These are phyloP conservation scores for Halotydeus destructor DNA, from an alignment of 1,140 invertebrate species.

Conservation along the genomic window DNA sequence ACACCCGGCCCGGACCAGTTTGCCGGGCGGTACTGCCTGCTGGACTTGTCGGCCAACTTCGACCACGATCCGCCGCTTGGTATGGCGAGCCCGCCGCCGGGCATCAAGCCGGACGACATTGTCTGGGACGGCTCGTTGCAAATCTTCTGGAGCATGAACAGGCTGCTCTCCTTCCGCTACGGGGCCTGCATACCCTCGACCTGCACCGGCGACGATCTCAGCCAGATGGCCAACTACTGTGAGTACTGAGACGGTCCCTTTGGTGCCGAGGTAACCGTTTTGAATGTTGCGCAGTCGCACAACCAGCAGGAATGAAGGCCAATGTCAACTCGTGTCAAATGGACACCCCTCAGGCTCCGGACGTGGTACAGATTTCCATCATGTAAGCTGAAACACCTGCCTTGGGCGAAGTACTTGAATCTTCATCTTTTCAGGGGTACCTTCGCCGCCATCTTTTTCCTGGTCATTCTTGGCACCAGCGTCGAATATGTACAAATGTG, in stretches of 20 bases:
- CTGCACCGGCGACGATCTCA: slow-evolving; percentile 16
- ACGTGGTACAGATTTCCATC: slow-evolving; percentile 1
- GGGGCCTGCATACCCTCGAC: slow-evolving; percentile 17
- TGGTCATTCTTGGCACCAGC: background rate
- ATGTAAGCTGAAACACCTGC: slow-evolving; percentile 2
- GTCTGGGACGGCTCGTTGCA: slow-evolving; percentile 1
- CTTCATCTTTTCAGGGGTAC: background rate
- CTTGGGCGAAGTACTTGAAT: background rate
- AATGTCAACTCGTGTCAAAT: slow-evolving; percentile 4
- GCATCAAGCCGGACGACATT: background rate
- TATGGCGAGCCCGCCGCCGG: background rate
- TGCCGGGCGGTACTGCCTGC: slow-evolving; percentile 1
- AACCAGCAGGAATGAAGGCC: slow-evolving; percentile 1
- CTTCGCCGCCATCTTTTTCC: background rate
- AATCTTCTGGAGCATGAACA: slow-evolving; percentile 5
- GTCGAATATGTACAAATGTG: background rate
- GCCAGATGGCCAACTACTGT: slow-evolving; percentile 15
- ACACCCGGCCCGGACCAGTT: background rate
- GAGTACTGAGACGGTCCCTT: slow-evolving; percentile 4
- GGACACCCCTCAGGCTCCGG: background rate
- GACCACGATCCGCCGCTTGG: background rate
- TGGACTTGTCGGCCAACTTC: slow-evolving; percentile 1
- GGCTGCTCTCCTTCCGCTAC: slow-evolving; percentile 12
- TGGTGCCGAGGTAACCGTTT: background rate
- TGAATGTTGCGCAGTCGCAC: background rate